Base-by-base conservation (phyloP, 2,888 invertebrate genomes). In the Papilio demoleus region DNA sequence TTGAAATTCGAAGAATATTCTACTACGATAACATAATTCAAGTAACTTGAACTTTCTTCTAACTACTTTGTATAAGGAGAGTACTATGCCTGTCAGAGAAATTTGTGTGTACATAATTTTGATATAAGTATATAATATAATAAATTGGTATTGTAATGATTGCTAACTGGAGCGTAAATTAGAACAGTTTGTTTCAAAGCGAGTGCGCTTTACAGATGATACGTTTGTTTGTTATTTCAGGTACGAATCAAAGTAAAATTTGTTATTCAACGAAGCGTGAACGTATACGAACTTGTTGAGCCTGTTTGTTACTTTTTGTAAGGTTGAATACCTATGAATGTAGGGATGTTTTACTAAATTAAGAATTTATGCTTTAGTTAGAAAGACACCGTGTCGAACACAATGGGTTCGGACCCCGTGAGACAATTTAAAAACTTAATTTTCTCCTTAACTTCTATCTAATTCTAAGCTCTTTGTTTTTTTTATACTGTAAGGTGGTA, bases 111-210 rank as follows among this genome's bases (percentile, higher is more conserved):
- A 38, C 14, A 38, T 14, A 38, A 38, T 38, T 38, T 38, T 14
- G 38, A 50, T 22, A 12, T 14, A 24, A 9, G 1, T 14, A 31
- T n/a, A 53, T 12, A 65, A 31, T 40, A 9, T 17, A 12, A 27
- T 45, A 53, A 11, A 50, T n/a, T n/a, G n/a, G n/a, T 22, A 22
- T 22, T 38, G 27, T 36, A 47, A 64, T 69, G 22, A 58, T 65
- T 59, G 65, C 14, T 63, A 53, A 60, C 38, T 61, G 34, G 34
- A 17, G 59, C 42, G 22, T 12, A 27, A 38, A 36, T 12, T n/a
- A 31, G 53, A 42, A 5, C 45, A 27, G 45, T 65, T 65, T 17
- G 56, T 65, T 45, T 59, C 45, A 45, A 65, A 59, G 22, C 27
- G 42, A 65, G 22, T 58, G 58, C 42, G 34, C 19, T 65, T 65